Percentiles rank a stretch among this genome's conserved stretches.
phyloP scores from a whole-genome alignment of 2,888 invertebrate species.

The Antitype chi region DNA sequence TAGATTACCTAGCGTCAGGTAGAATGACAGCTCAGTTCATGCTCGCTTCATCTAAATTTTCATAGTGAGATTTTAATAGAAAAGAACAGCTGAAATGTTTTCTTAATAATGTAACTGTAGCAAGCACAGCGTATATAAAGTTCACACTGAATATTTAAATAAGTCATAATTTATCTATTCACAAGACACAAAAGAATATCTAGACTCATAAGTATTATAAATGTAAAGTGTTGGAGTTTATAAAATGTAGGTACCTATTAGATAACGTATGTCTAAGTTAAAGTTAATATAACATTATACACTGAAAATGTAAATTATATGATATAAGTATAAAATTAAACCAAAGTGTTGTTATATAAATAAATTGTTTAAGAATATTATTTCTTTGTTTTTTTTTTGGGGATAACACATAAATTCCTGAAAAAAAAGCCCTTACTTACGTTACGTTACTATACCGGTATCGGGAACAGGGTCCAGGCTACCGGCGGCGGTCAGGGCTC shows the following conservation, averaged over 20 bases:
- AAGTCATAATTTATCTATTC: constrained; percentile 47
- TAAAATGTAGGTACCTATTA: constrained; percentile 38
- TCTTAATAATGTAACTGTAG: constrained; percentile 14
- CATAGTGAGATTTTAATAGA: neutral
- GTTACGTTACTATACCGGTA: too few species aligned
- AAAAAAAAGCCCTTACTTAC: too few species aligned
- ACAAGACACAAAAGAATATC: constrained; percentile 35
- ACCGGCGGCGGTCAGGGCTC: too few species aligned
- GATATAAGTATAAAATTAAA: constrained; percentile 82
- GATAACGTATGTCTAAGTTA: constrained; percentile 40
- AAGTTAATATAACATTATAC: constrained; percentile 52
- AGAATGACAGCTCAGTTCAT: too few species aligned
- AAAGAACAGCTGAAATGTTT: neutral
- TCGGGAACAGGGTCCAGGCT: too few species aligned
- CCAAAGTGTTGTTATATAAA: constrained; percentile 87
- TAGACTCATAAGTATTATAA: constrained; percentile 51
- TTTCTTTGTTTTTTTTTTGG: constrained; percentile 23
- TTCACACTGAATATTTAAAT: constrained; percentile 40
- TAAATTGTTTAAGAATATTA: constrained; percentile 71
- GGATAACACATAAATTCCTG: neutral
- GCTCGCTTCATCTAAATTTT: too few species aligned
- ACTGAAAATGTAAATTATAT: constrained; percentile 78
- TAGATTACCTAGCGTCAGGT: too few species aligned
- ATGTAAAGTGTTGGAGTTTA: constrained; percentile 44
- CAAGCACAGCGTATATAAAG: constrained; percentile 42